Evolutionary conservation across 2,113 vertebrate genomes (phyloP).

Genomic region (Eulemur rufifrons): DNA sequence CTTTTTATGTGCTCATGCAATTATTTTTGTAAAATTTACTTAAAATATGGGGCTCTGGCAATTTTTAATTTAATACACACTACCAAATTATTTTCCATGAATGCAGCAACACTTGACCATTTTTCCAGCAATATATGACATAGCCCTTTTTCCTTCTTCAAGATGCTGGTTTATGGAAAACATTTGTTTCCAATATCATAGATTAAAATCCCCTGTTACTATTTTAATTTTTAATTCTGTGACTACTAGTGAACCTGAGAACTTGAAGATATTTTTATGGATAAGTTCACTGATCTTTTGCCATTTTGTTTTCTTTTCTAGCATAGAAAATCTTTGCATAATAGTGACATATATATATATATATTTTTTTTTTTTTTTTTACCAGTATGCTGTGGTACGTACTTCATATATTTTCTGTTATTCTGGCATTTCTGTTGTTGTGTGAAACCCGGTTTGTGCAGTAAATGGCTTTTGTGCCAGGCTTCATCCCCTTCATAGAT

Average conservation of each 20-base stretch:
- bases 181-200: not conserved
- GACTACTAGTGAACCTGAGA: not conserved
- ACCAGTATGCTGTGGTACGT: too few relatives aligned
- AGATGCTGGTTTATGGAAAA: not conserved
- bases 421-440: not conserved
- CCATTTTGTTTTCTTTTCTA: not conserved
- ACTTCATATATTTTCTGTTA: not conserved
- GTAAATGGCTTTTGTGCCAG: not conserved
- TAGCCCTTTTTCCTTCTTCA: not conserved
- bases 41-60: not conserved
- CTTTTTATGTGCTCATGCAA: not conserved
- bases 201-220: not conserved
- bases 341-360: not conserved
- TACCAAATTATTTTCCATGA: not conserved
- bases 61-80: not conserved
- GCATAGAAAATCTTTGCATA: not conserved
- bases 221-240: not conserved
- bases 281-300: not conserved
- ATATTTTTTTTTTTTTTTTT: not conserved
- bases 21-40: not conserved
- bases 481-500: too few relatives aligned
- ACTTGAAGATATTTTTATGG: not conserved
- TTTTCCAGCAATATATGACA: not conserved
- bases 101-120: not conserved
- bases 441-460: not conserved